Percentiles rank a stretch among this genome's conserved stretches.
Evolutionary conservation across 2,888 invertebrate genomes (phyloP).

Genomic region (Polietes domitor): DNA sequence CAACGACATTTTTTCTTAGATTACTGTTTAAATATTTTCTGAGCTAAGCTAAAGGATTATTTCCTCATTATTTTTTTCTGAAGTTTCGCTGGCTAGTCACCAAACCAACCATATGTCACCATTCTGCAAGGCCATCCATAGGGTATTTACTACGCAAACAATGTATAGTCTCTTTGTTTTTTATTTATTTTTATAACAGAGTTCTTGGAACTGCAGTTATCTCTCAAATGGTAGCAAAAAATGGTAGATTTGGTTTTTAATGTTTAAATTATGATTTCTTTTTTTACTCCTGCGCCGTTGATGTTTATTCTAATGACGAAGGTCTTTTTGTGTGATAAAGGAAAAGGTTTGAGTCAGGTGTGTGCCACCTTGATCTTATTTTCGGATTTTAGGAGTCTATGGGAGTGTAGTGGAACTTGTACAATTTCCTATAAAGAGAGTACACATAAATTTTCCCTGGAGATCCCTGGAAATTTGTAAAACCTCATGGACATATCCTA

Average conservation of each 20-base stretch:
- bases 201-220: constrained; percentile 32
- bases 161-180: background rate
- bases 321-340: constrained; percentile 48
- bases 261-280: constrained; percentile 59
- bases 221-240: constrained; percentile 16
- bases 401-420: too few species aligned
- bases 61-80: too few species aligned
- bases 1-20: too few species aligned
- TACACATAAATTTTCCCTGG: too few species aligned
- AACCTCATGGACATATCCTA: too few species aligned
- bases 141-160: background rate
- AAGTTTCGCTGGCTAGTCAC: too few species aligned
- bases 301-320: constrained; percentile 65
- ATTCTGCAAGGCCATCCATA: background rate
- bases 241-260: constrained; percentile 37
- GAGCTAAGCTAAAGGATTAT: too few species aligned
- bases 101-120: too few species aligned
- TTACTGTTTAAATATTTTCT: too few species aligned
- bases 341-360: constrained; percentile 50
- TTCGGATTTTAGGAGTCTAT: too few species aligned
- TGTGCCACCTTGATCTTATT: constrained; percentile 62
- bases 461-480: too few species aligned
- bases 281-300: constrained; percentile 45
- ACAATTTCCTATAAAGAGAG: too few species aligned
- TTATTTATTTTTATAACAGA: background rate